A percentile compares a stretch with the other conserved stretches of the same genome.
Evolutionary conservation across 1,140 invertebrate species (phyloP).

Genomic region (Steinernema khuongi): DNA sequence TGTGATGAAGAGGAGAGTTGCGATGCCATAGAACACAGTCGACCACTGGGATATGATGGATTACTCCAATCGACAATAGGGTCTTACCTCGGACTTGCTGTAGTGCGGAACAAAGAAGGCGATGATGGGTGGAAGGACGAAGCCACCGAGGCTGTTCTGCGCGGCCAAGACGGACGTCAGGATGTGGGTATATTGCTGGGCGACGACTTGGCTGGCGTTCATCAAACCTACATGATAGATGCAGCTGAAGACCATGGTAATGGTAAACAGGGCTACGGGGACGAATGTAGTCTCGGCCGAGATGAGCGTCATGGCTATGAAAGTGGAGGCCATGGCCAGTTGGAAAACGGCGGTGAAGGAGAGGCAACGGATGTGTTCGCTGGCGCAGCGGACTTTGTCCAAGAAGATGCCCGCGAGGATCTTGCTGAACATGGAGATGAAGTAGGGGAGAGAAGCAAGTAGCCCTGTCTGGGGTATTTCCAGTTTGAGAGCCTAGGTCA

Average conservation of each 20-base stretch:
- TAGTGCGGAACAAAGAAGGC: not conserved
- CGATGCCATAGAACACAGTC: constrained; percentile 3
- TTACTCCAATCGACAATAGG: not conserved
- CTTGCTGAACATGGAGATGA: not conserved
- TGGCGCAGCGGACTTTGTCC: not conserved
- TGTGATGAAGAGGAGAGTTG: not conserved
- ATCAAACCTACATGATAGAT: not conserved
- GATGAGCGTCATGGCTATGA: not conserved
- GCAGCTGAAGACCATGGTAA: not conserved
- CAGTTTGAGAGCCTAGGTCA: not conserved
- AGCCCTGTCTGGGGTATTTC: not conserved
- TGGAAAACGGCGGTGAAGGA: not conserved
- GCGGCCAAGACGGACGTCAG: not conserved
- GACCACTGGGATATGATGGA: not conserved
- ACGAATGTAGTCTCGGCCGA: not conserved
- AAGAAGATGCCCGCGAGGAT: constrained; percentile 8
- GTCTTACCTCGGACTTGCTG: not conserved
- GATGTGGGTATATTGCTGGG: constrained; percentile 1
- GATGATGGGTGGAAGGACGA: not conserved
- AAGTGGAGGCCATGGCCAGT: not conserved
- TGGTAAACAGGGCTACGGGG: not conserved
- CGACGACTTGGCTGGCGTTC: constrained; percentile 1
- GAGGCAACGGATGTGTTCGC: not conserved
- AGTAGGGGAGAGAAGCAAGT: not conserved
- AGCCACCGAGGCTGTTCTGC: not conserved